Evolutionary conservation across 2,797 vertebrate species (phyloP).

Genomic region (Hippopotamyrus pictus): DNA sequence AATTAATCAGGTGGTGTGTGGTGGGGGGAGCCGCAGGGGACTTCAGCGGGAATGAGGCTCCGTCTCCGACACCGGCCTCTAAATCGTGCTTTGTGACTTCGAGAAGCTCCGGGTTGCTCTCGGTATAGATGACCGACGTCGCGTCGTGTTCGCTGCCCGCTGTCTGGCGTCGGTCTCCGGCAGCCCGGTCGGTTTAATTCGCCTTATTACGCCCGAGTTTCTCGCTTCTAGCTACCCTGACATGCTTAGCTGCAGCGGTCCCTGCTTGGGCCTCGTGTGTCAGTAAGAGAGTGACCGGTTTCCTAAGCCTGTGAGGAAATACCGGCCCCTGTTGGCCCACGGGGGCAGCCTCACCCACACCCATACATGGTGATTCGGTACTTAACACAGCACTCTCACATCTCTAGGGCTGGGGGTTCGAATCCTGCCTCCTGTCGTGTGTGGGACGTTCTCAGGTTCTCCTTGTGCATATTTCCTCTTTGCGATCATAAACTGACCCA

Average conservation of each 20-base stretch:
- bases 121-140: background rate
- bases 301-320: background rate
- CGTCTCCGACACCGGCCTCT: background rate
- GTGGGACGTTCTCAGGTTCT: background rate
- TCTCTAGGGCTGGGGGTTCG: background rate
- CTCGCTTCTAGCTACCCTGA: background rate
- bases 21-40: background rate
- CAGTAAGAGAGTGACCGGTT: background rate
- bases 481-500: background rate
- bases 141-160: background rate
- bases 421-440: background rate
- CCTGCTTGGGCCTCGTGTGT: background rate
- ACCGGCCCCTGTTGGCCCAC: background rate
- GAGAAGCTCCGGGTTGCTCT: background rate
- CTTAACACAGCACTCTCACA: background rate
- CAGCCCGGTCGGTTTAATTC: background rate
- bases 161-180: background rate
- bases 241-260: background rate
- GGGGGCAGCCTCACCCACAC: background rate
- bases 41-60: background rate
- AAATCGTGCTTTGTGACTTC: background rate
- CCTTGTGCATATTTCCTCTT: background rate
- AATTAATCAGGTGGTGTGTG: background rate
- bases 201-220: background rate
- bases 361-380: background rate